Evolutionary conservation across 2,797 vertebrate species (phyloP), one percentile per base, ranked within the genome.

Genomic region (Typhlichthys subterraneus): DNA sequence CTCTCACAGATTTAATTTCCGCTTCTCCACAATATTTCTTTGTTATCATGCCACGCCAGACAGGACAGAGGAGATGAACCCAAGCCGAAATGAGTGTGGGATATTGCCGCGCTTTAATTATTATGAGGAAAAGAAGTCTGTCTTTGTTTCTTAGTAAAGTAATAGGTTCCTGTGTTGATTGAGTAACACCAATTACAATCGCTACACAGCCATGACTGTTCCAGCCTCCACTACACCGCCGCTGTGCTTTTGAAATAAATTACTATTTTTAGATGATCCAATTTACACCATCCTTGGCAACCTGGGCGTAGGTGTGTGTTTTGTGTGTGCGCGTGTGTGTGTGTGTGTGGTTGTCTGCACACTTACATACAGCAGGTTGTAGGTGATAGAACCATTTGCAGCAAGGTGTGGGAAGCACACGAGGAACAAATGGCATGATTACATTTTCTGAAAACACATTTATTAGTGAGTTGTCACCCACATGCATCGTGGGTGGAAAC

Each of bases 201-300:
- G 63, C 65, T 64, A 49, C 66, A 67, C 70, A 76, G 63, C 47
- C 14, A 58, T 46, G 67, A 85, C 61, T 79, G 81, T 73, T 83
- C 69, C 54, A 65, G 59, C 57, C 72, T 61, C 61, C 67, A 62
- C 68, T 76, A 81, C 87, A 86, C 79, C 70, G 79, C 45, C 71
- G 59, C 59, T 73, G 60, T 65, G 75, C 80, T 85, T 70, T 73
- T 80, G 60, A 80, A 72, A 84, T 69, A 23, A 66, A 67, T 69
- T 75, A 55, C 70, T 85, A 87, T 89, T 85, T 90, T 85, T 86
- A 87, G 79, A 77, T 71, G 13, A 81, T 80, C 74, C 64, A 74
- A 74, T 81, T 82, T 72, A 59, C 75, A 51, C 69, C 57, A 72
- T 74, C 62, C 60, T 53, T 56, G 33, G 33, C 47, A 68, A 69